A percentile compares a stretch with the other conserved stretches of the same genome.
Conservation (phyloP, 2,888 invertebrate genomes). For the Chrysotoxum bicinctum region DNA sequence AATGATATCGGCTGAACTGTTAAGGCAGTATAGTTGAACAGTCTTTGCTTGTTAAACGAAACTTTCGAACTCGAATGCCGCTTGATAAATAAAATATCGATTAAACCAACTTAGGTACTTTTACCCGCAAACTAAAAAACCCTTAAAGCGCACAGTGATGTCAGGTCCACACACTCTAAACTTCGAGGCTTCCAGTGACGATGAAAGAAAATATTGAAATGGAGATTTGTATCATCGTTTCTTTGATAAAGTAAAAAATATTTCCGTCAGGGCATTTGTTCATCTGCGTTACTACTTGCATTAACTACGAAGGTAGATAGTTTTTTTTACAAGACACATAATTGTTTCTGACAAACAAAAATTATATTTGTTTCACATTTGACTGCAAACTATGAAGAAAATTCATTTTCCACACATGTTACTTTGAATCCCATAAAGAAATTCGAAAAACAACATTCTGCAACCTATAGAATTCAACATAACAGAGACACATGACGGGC, state of each 20-base stretch:
- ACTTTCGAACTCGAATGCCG: too few relatives aligned
- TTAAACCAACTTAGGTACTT: too few relatives aligned
- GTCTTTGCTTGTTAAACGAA: too few relatives aligned
- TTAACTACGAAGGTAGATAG: neutral
- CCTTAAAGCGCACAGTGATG: too few relatives aligned
- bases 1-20: too few relatives aligned
- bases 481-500: constrained; percentile 22
- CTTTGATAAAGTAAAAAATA: neutral
- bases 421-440: constrained; percentile 2
- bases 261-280: neutral
- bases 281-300: neutral
- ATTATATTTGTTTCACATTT: constrained; percentile 9
- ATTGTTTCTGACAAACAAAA: constrained; percentile 46
- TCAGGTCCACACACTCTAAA: too few relatives aligned
- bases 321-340: neutral
- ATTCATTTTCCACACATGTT: neutral
- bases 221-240: too few relatives aligned
- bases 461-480: constrained; percentile 23
- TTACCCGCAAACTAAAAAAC: too few relatives aligned
- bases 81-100: too few relatives aligned
- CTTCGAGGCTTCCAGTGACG: too few relatives aligned
- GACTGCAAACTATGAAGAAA: neutral
- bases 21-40: too few relatives aligned
- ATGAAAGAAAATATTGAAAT: too few relatives aligned
- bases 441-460: neutral